Evolutionary conservation across 2,888 invertebrate species (phyloP).

Genomic region (Acheta domesticus): DNA sequence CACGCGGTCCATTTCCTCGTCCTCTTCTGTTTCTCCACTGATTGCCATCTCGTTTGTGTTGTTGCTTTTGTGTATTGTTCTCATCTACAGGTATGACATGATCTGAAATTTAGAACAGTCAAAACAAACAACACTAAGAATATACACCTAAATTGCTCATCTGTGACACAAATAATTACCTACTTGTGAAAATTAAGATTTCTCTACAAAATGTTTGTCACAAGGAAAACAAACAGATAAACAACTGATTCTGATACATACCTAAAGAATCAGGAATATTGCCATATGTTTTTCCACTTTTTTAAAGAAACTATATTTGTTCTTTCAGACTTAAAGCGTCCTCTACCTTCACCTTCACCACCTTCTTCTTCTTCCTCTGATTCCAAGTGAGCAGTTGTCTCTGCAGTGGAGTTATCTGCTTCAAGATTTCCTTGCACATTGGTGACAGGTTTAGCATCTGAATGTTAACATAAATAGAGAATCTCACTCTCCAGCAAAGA

Average conservation of each 20-base stretch:
- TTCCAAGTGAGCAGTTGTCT: constrained; percentile 27
- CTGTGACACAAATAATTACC: no score
- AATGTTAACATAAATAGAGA: not conserved
- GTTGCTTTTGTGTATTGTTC: constrained; percentile 9
- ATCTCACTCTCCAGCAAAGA: not conserved
- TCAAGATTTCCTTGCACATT: not conserved
- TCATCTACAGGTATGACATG: constrained; percentile 21
- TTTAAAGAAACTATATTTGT: constrained; percentile 34
- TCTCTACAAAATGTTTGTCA: no score
- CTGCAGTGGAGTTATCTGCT: not conserved
- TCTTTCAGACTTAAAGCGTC: constrained; percentile 41
- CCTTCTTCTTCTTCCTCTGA: constrained; percentile 38
- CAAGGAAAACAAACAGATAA: not conserved
- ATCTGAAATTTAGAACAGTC: not conserved
- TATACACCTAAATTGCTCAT: no score
- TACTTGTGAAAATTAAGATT: no score
- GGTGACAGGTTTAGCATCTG: not conserved
- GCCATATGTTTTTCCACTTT: constrained; percentile 29
- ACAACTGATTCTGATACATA: constrained; percentile 20
- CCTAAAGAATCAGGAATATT: constrained; percentile 35
- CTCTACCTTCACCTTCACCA: constrained; percentile 36
- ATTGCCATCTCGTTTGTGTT: constrained; percentile 2
- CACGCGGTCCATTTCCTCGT: not conserved
- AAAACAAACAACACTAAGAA: no score
- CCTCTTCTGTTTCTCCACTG: constrained; percentile 23